Evolutionary conservation across 2,797 vertebrate genomes (phyloP).

Genomic region (Hemitrygon akajei): DNA sequence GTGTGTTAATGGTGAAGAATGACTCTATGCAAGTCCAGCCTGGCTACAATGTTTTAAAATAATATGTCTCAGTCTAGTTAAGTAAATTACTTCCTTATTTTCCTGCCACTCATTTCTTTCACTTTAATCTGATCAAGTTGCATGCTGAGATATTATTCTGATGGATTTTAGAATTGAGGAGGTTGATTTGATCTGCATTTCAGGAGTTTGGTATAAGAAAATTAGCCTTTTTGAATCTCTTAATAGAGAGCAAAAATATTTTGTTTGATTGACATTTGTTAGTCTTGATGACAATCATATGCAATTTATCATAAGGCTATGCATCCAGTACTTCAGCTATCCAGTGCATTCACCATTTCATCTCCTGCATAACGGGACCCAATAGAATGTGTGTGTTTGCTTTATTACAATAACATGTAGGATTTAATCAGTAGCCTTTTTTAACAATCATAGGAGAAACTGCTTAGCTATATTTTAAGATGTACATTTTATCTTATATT

Average conservation of each 20-base stretch:
- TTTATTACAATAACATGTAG: neutral
- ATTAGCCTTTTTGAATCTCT: neutral
- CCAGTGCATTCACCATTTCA: no score
- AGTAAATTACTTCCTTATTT: neutral
- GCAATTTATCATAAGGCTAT: neutral
- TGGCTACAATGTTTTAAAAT: neutral
- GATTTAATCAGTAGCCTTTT: neutral
- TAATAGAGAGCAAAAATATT: neutral
- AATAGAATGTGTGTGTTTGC: neutral
- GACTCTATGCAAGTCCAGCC: neutral
- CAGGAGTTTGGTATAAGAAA: neutral
- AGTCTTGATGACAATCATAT: neutral
- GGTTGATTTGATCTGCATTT: neutral
- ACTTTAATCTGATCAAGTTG: neutral
- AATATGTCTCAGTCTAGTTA: neutral
- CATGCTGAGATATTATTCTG: neutral
- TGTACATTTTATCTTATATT: no score
- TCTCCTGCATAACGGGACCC: neutral
- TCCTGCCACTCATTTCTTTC: neutral
- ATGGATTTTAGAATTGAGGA: neutral
- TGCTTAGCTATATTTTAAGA: neutral
- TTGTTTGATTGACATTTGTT: neutral
- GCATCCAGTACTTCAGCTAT: neutral
- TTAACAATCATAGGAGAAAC: neutral
- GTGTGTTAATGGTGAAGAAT: neutral